These are phyloP conservation scores for Temnothorax longispinosus DNA, from an alignment of 1,140 invertebrate genomes.

Conservation along the genomic window DNA sequence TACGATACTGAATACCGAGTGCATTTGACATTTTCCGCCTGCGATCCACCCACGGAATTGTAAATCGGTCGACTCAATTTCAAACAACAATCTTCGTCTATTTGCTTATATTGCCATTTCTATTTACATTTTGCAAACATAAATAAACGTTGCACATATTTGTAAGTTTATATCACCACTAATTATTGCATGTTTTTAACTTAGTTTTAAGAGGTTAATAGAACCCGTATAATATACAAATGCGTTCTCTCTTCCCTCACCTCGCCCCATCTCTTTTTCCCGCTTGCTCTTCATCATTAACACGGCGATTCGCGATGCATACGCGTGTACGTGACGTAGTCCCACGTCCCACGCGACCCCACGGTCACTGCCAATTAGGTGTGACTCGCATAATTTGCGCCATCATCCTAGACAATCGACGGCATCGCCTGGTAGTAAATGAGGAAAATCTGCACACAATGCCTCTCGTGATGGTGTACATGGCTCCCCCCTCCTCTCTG, in stretches of 20 bases:
- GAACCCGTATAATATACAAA: background rate
- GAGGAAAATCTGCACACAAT: conserved; percentile 79
- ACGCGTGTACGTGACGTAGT: conserved; percentile 49
- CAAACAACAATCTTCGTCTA: background rate
- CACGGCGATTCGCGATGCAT: conserved; percentile 47
- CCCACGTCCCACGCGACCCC: conserved; percentile 67
- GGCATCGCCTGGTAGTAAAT: conserved; percentile 75
- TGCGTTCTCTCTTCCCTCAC: background rate
- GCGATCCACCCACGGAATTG: background rate
- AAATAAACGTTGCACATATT: background rate
- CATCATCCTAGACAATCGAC: conserved; percentile 74
- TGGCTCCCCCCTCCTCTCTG: background rate
- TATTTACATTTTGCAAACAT: background rate
- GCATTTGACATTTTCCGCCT: conserved; percentile 10
- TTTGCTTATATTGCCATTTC: background rate
- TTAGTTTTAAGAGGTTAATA: background rate
- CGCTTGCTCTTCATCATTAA: conserved; percentile 24
- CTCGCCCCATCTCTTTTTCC: background rate
- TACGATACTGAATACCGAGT: background rate
- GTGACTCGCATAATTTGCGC: conserved; percentile 74
- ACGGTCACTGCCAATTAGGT: conserved; percentile 79
- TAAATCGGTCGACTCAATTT: background rate
- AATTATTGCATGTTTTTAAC: background rate
- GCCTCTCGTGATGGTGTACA: conserved; percentile 55
- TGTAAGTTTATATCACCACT: background rate